Conservation (phyloP, 2,113 vertebrate species). For the Anarrhichthys ocellatus region DNA sequence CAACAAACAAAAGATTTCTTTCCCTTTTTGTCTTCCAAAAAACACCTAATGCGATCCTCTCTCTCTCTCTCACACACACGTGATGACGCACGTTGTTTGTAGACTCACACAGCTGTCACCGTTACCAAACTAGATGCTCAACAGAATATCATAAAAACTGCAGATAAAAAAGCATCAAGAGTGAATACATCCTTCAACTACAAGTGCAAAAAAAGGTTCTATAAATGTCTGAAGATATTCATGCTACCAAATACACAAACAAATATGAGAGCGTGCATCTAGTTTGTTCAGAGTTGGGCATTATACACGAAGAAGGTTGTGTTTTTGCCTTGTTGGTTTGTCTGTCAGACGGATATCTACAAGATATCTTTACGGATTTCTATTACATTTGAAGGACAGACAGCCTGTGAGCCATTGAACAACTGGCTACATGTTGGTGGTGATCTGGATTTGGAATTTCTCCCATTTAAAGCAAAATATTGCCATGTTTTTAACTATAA, state of each 20-base stretch:
- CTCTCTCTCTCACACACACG: neutral
- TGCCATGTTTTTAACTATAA: neutral
- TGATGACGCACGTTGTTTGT: neutral
- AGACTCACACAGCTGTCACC: neutral
- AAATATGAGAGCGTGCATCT: neutral
- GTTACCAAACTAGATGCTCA: neutral
- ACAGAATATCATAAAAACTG: neutral
- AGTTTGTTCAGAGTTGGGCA: neutral
- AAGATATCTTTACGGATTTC: neutral
- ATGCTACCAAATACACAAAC: neutral
- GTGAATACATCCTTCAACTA: neutral
- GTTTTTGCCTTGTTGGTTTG: neutral
- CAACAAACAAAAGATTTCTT: conserved; percentile 59
- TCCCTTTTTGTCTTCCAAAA: conserved; percentile 8
- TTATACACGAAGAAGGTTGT: neutral
- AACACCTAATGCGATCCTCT: conserved; percentile 12
- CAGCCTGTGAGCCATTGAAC: neutral
- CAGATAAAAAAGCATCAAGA: neutral
- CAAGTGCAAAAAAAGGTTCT: neutral
- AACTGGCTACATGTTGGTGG: conserved; percentile 9
- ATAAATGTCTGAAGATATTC: neutral
- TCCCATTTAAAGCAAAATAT: neutral
- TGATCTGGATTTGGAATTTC: neutral
- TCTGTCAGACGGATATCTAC: neutral
- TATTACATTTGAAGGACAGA: neutral